Percentiles rank a stretch among this genome's conserved stretches.
Evolutionary conservation across 2,888 invertebrate species (phyloP).

Genomic region (Adelphocoris suturalis): DNA sequence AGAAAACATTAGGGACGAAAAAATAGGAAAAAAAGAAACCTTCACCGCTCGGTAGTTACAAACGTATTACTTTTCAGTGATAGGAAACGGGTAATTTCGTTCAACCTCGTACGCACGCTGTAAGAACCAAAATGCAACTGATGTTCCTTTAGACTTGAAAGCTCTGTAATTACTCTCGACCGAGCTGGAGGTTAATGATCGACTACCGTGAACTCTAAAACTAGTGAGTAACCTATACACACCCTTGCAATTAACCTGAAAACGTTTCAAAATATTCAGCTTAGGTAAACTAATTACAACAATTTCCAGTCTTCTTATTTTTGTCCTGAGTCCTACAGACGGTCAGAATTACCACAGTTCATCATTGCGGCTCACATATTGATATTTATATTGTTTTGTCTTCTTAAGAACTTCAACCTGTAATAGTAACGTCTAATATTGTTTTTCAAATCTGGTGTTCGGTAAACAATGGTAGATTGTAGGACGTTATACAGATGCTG

Average conservation of each 20-base stretch:
- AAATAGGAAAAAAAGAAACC: not conserved
- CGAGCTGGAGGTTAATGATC: slow-evolving; percentile 17
- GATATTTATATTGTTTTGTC: too few relatives aligned
- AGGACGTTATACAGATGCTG: too few relatives aligned
- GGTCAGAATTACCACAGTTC: too few relatives aligned
- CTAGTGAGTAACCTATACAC: not conserved
- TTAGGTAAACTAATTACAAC: not conserved
- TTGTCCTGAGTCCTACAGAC: too few relatives aligned
- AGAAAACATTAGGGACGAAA: not conserved
- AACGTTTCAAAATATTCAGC: not conserved
- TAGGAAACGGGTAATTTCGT: slow-evolving; percentile 8
- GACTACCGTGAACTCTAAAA: slow-evolving; percentile 44
- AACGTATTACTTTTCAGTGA: slow-evolving; percentile 15
- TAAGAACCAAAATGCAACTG: slow-evolving; percentile 5
- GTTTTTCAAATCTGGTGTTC: too few relatives aligned
- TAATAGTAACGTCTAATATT: too few relatives aligned
- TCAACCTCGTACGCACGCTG: not conserved
- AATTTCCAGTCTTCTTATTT: too few relatives aligned
- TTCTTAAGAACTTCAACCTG: too few relatives aligned
- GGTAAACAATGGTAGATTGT: too few relatives aligned
- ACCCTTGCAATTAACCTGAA: slow-evolving; percentile 15
- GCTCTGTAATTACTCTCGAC: slow-evolving; percentile 38
- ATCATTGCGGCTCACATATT: too few relatives aligned
- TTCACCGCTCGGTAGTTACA: not conserved
- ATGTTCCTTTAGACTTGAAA: slow-evolving; percentile 43